These are phyloP conservation scores for Xerus inauris DNA, from an alignment of 2,113 vertebrate species.

Conservation along the genomic window DNA sequence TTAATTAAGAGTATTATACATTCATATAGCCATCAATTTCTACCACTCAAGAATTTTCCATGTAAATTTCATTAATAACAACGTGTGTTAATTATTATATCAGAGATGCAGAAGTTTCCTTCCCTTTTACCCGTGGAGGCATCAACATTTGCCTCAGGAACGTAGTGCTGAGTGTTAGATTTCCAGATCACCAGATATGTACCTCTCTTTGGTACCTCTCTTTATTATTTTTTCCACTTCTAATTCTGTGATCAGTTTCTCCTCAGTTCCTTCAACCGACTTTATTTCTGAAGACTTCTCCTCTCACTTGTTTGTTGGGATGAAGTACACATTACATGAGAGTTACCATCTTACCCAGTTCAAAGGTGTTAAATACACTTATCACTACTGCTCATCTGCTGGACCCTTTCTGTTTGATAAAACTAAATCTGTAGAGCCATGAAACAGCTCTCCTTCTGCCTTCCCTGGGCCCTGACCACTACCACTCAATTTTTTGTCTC, in stretches of 20 bases:
- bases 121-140: neutral
- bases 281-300: neutral
- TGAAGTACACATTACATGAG: neutral
- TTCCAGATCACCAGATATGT: neutral
- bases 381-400: no score
- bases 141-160: neutral
- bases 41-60: constrained; percentile 30
- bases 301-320: neutral
- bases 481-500: neutral
- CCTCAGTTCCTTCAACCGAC: neutral
- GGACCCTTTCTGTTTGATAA: neutral
- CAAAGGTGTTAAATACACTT: neutral
- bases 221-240: neutral
- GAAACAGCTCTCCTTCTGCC: neutral
- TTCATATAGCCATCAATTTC: constrained; percentile 41
- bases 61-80: constrained; percentile 22
- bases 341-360: neutral
- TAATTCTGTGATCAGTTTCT: neutral
- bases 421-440: neutral
- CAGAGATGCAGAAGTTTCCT: neutral
- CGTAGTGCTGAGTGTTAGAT: neutral
- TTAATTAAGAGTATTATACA: constrained; percentile 45
- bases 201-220: neutral
- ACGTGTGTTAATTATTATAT: neutral
- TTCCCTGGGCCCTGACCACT: neutral